Conservation (phyloP, 2,113 vertebrate species). For the Scalopus aquaticus region DNA sequence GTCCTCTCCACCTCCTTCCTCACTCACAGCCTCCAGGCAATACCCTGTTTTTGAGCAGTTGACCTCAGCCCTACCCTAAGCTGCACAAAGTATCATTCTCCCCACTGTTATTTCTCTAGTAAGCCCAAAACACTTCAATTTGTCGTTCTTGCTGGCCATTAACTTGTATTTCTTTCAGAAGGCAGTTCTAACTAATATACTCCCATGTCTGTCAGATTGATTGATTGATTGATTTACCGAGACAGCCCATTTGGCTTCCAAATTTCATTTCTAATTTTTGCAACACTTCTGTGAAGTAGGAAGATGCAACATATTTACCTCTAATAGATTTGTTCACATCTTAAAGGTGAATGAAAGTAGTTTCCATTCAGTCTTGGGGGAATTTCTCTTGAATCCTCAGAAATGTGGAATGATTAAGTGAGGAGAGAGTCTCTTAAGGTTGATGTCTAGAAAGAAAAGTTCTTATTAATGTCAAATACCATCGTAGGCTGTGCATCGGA, state of each 20-base stretch:
- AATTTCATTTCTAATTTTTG: not conserved
- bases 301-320: not conserved
- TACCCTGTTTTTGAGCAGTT: conserved; percentile 23
- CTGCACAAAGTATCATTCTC: conserved; percentile 49
- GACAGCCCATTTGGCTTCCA: not conserved
- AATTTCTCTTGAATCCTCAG: not conserved
- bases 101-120: not conserved
- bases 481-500: not conserved
- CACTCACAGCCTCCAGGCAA: conserved; percentile 29
- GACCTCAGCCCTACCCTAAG: not conserved
- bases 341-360: not conserved
- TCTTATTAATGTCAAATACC: not conserved
- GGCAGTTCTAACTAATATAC: not conserved
- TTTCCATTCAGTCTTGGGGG: not conserved
- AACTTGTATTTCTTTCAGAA: conserved; percentile 4
- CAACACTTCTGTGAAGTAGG: not conserved
- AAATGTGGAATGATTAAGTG: not conserved
- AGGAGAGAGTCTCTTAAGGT: not conserved
- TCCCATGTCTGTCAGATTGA: not conserved
- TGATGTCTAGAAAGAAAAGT: not conserved
- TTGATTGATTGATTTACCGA: not conserved
- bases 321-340: not conserved
- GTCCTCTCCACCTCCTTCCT: not conserved
- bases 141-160: not conserved
- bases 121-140: not conserved